Evolutionary conservation across 2,113 vertebrate genomes (phyloP), one percentile per base, ranked within the genome.

Genomic region (Petromus typicus): DNA sequence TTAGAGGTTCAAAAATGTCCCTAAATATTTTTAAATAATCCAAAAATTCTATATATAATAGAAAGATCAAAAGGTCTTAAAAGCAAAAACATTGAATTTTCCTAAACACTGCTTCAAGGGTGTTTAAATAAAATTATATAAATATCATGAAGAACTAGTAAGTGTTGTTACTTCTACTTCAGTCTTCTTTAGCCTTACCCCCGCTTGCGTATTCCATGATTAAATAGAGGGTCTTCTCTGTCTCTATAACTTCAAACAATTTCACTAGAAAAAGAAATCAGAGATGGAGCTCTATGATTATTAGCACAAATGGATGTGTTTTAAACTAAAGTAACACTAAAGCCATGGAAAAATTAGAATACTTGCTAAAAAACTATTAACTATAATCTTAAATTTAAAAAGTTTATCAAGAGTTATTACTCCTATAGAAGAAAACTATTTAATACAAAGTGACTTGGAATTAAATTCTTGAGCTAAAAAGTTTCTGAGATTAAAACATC

Each of bases 161-260:
- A 20, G 57, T 57, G 27, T 14, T 90, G 57, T 75, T 16, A 64
- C 67, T 30, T 75, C 45, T 5, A 25, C 3, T 43, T 59, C 66
- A 16, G 27, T 32, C 22, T 54, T 86, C 43, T 69, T 84, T 71
- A 86, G 86, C 98, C 98, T 99, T 98, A 99, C 99, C 99, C 67
- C 99, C 99, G 85, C 99, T 99, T 85, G 99, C 99, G 89, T 99
- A 99, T 94, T 99, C 99, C 99, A 99, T 99, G 97, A 99, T 98
- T 98, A 99, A 98, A 97, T 99, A 99, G 92, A 99, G 98, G 2
- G 99, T 99, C 99, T 99, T 99, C 98, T 99, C 99, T 64, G 99
- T 99, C 98, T 99, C 99, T 96, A 99, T 99, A 97, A 99, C 99
- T 99, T 99, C 99, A 99, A 99, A 99, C 97, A 99, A 98, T 98